phyloP scores from a whole-genome alignment of 2,113 vertebrate genomes.

The Rhea americana region DNA sequence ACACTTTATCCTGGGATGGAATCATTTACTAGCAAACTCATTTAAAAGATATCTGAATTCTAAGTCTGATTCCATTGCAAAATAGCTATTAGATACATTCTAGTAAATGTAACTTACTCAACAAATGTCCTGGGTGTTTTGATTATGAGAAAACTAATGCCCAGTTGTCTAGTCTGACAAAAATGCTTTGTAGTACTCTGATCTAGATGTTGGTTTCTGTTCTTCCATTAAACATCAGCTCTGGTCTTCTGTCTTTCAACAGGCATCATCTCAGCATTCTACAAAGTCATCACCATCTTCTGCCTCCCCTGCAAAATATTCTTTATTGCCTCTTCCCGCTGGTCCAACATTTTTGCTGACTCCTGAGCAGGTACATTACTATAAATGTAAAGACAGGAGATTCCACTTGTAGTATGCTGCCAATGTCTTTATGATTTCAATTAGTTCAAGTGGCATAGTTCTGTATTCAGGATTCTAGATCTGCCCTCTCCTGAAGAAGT shows the following conservation, averaged over 20 bases:
- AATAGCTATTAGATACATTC: background rate
- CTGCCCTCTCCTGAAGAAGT: background rate
- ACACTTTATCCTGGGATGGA: background rate
- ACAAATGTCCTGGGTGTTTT: background rate
- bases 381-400: background rate
- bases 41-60: background rate
- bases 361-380: constrained; percentile 74
- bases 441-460: background rate
- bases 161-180: background rate
- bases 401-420: background rate
- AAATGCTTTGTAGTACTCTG: background rate
- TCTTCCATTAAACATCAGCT: background rate
- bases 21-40: background rate
- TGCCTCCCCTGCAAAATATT: constrained; percentile 45
- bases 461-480: background rate
- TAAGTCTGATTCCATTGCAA: background rate
- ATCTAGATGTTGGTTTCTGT: background rate
- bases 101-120: background rate
- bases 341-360: constrained; percentile 59
- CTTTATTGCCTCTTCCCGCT: constrained; percentile 28
- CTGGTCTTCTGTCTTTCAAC: background rate
- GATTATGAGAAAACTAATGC: background rate
- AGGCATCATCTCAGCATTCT: constrained; percentile 13
- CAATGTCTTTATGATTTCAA: background rate
- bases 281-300: constrained; percentile 1